Evolutionary conservation across 2,113 vertebrate genomes (phyloP), one percentile per base, ranked within the genome.

Genomic region (Gnathonemus longibarbis): DNA sequence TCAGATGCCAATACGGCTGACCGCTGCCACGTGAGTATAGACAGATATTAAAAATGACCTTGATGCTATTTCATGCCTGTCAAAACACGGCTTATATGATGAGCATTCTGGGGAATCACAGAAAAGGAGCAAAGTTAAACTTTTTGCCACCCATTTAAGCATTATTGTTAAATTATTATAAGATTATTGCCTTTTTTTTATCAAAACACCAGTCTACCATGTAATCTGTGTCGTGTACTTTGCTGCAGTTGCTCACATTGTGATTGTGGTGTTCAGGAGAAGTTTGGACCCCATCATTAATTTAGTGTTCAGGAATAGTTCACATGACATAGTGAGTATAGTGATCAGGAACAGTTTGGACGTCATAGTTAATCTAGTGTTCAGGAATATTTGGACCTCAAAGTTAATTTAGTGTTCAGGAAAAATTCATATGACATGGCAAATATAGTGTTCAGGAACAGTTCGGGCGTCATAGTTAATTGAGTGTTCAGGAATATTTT

Each of bases 11-110:
- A 97, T 98, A 97, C 95, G 95, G 92, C 95, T 95, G 96, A 95
- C 94, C 53, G 91, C 96, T 94, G 96, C 97, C 97, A 96, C 94
- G 95, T 94, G 95, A 95, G 95, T 97, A 97, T 97, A 96, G 98
- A 97, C 97, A 95, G 96, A 97, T 98, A 98, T 99, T 97, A 98
- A 97, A 98, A 97, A 97, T 96, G 97, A 97, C 97, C 97, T 98
- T 98, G 97, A 97, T 97, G 97, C 96, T 97, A 98, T 98, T 97
- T 97, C 96, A 97, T 96, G 96, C 96, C 95, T 95, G 95, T 97
- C 96, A 96, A 97, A 97, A 95, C 95, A 95, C 95, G 92, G 95
- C 92, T 96, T 96, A 94, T 96, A 95, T 95, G 96, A 95, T 95
- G 93, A 95, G 96, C 95, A 95, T 97, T 94, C 96, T 94, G 94